Percentiles rank a stretch among this genome's conserved stretches.
These are phyloP conservation scores for Petroica traversi DNA, from an alignment of 2,113 vertebrate species.

Conservation along the genomic window DNA sequence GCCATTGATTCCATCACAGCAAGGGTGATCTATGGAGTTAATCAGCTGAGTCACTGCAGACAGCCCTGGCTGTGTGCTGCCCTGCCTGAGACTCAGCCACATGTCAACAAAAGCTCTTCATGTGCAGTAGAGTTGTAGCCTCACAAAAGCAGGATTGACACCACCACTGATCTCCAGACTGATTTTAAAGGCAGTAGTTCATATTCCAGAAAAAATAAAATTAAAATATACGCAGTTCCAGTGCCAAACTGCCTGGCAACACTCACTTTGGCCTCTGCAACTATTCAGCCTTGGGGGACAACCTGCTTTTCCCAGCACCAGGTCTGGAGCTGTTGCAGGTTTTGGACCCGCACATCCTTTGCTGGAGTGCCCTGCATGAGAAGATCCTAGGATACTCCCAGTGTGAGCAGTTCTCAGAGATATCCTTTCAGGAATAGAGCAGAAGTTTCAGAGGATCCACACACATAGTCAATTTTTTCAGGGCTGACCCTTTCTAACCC, in stretches of 20 bases:
- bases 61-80: not conserved
- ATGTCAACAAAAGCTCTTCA: not conserved
- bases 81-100: not conserved
- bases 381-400: not conserved
- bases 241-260: not conserved
- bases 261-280: not conserved
- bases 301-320: not conserved
- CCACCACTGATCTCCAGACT: not conserved
- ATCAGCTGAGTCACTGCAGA: not conserved
- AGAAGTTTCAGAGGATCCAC: not conserved
- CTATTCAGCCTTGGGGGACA: not conserved
- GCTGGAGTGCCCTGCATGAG: not conserved
- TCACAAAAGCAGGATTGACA: not conserved
- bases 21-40: conserved; percentile 61
- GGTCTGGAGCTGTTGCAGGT: not conserved
- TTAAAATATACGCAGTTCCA: not conserved
- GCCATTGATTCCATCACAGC: conserved; percentile 31
- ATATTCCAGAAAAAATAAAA: not conserved
- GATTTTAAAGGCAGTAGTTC: not conserved
- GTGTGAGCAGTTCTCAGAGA: not conserved
- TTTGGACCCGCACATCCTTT: not conserved
- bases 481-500: not conserved
- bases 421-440: not conserved
- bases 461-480: not conserved
- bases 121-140: not conserved